Evolutionary conservation across 2,113 vertebrate genomes (phyloP), one percentile per base, ranked within the genome.

Genomic region (Zootoca vivipara): DNA sequence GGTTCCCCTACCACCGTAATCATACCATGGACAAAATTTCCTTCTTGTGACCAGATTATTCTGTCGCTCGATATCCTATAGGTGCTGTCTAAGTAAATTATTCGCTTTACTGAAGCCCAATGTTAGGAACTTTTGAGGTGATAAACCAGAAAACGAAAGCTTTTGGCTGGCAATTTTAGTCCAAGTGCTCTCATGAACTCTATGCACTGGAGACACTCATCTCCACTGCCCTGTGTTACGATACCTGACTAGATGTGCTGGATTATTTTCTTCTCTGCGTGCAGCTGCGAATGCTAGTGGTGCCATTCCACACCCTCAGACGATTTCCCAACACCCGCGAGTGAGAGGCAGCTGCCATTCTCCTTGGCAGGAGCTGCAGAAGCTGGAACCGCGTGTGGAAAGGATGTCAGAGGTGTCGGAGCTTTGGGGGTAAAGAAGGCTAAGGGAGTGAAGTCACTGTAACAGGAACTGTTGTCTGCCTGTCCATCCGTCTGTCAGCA

Each of bases 401-500:
- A 92, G 89, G 89, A 85, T 94, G 96, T 93, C 93, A 95, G 92
- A 87, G 42, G 38, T 46, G 87, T 91, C 91, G 94, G 92, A 95
- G 26, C 86, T 92, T 86, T 4, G 0, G 38, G 58, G 90, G 89
- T 83, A 0, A 90, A 91, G 85, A 67, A 73, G 89, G 85, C 88
- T 83, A 85, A 92, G 94, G 90, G 87, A 91, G 93, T 0, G 2
- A 94, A 92, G 65, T 93, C 92, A 94, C 93, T 91, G 86, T 91
- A 96, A 96, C 90, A 93, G 94, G 72, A 95, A 92, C 85, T 92
- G 89, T 95, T 95, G 93, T 93, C 93, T 94, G 93, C 92, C 92
- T 92, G 94, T 18, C 94, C 94, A 85, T 87, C 90, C 94, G 94
- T 97, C 97, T 97, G 96, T 97, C 97, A 97, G 93, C 95, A 86